These are phyloP conservation scores for Siderastrea siderea DNA, from an alignment of 92 coral and sea anemone genomes.

Conservation along the genomic window DNA sequence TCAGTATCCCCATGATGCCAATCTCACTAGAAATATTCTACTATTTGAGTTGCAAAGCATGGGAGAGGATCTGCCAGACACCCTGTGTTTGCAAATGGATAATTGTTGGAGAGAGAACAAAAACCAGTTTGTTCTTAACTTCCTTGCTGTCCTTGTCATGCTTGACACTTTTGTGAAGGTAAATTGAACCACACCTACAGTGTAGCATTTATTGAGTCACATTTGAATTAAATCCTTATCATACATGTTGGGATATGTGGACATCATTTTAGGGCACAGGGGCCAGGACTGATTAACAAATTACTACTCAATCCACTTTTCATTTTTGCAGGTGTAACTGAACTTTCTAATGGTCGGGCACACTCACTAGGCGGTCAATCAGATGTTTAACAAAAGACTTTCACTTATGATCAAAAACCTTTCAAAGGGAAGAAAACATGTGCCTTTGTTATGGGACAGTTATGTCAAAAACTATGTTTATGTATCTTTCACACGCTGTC, in stretches of 20 bases:
- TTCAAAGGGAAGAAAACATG: no score
- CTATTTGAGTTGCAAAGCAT: conserved; percentile 65
- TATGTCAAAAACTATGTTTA: no score
- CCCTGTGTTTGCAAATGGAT: conserved; percentile 5
- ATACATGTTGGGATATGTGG: neutral
- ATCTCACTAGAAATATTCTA: conserved; percentile 67
- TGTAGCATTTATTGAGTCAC: neutral
- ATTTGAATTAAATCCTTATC: neutral
- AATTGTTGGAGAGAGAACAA: no score
- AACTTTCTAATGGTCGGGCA: conserved; percentile 80
- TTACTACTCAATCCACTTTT: neutral
- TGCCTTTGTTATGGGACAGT: no score
- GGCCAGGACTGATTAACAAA: neutral
- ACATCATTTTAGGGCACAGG: neutral
- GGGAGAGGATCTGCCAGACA: conserved; percentile 70
- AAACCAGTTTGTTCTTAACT: neutral
- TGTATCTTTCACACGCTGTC: neutral
- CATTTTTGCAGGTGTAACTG: conserved; percentile 61
- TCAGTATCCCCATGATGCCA: conserved; percentile 77
- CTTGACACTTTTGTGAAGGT: conserved; percentile 74
- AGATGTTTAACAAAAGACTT: conserved; percentile 62
- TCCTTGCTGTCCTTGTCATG: conserved; percentile 68
- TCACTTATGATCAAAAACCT: no score
- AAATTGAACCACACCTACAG: neutral
- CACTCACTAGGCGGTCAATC: conserved; percentile 79